A percentile compares a stretch with the other conserved stretches of the same genome.
phyloP scores from a whole-genome alignment of 2,113 vertebrate genomes.

The Oncorhynchus masou region DNA sequence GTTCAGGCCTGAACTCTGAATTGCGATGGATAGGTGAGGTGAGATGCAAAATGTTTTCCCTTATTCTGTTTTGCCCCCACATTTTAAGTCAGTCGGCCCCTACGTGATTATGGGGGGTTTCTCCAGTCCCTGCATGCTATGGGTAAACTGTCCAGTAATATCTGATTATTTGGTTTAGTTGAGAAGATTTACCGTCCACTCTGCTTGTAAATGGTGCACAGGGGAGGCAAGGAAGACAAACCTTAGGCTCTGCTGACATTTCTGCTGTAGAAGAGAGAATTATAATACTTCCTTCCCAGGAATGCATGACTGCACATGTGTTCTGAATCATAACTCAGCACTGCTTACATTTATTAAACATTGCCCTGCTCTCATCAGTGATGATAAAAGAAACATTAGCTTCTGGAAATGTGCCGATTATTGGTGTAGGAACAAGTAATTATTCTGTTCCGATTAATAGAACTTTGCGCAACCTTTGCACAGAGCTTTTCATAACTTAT shows the following conservation, averaged over 20 bases:
- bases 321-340: slow-evolving; percentile 59
- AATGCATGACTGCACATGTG: slow-evolving; percentile 59
- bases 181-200: slow-evolving; percentile 57
- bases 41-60: no score
- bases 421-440: slow-evolving; percentile 48
- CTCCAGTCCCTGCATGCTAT: slow-evolving; percentile 7
- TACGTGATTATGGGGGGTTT: slow-evolving; percentile 19
- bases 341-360: slow-evolving; percentile 54
- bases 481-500: slow-evolving; percentile 26
- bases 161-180: slow-evolving; percentile 67
- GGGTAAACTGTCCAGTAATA: slow-evolving; percentile 36
- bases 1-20: no score
- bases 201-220: slow-evolving; percentile 61
- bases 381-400: slow-evolving; percentile 43
- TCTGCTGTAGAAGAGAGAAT: slow-evolving; percentile 55
- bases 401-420: slow-evolving; percentile 54
- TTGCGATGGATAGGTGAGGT: no score
- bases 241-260: slow-evolving; percentile 57
- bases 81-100: neutral
- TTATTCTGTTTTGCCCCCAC: no score
- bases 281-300: slow-evolving; percentile 51
- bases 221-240: slow-evolving; percentile 58
- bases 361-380: slow-evolving; percentile 51
- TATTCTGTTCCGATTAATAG: slow-evolving; percentile 40
- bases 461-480: slow-evolving; percentile 29